Evolutionary conservation across 2,888 invertebrate genomes (phyloP).

Genomic region (Sesamia inferens): DNA sequence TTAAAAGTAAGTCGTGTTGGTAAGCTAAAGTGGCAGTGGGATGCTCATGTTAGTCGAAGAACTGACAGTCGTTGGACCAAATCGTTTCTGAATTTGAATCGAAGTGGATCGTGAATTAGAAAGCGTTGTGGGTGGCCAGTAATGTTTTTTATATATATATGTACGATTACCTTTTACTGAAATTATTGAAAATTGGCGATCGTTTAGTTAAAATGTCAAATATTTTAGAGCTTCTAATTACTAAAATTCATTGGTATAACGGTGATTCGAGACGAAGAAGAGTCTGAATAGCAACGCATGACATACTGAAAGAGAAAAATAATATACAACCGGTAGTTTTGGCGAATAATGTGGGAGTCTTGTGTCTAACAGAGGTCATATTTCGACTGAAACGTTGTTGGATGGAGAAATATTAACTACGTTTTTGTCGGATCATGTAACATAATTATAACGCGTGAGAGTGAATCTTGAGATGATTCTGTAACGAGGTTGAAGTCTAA

Average conservation of each 20-base stretch:
- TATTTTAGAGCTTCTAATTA: not conserved
- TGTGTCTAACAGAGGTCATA: not conserved
- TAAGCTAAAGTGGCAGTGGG: not conserved
- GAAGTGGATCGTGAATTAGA: not conserved
- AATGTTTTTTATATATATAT: no score
- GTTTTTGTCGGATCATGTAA: not conserved
- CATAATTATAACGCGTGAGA: slow-evolving; percentile 1
- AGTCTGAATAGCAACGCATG: not conserved
- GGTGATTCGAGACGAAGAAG: not conserved
- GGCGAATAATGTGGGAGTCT: not conserved
- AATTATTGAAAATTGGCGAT: not conserved
- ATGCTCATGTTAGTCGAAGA: not conserved
- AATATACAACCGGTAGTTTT: not conserved
- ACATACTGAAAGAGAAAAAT: not conserved
- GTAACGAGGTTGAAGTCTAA: slow-evolving; percentile 3
- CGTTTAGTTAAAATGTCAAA: not conserved
- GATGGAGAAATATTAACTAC: not conserved
- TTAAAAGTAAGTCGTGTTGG: not conserved
- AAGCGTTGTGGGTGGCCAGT: not conserved
- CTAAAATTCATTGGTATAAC: not conserved
- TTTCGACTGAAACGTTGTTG: not conserved
- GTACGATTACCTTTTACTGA: no score
- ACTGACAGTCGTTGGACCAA: not conserved
- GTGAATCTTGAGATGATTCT: slow-evolving; percentile 2
- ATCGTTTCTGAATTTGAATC: not conserved